A percentile compares a stretch with the other conserved stretches of the same genome.
Conservation (phyloP, 2,797 vertebrate genomes). For the Acrossocheilus fasciatus region DNA sequence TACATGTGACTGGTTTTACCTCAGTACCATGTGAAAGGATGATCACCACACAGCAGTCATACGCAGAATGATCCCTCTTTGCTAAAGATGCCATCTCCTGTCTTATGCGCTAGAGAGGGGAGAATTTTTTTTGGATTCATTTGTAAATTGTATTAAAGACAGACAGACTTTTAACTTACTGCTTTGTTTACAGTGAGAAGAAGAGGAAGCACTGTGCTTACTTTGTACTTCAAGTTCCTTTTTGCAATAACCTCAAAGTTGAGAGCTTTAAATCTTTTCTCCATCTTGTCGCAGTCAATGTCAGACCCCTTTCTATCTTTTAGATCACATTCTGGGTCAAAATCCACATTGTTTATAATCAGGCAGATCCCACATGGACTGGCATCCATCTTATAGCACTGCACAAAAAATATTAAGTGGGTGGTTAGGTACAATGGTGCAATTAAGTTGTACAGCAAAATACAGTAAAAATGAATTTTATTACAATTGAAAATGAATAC, state of each 20-base stretch:
- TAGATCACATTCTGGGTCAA: constrained; percentile 71
- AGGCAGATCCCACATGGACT: constrained; percentile 88
- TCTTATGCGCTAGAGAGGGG: constrained; percentile 79
- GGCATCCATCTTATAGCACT: constrained; percentile 86
- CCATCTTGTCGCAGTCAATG: constrained; percentile 85
- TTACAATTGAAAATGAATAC: not conserved
- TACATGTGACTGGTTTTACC: constrained; percentile 72
- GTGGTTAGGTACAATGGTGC: not conserved
- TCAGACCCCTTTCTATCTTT: constrained; percentile 82
- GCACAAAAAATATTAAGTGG: constrained; percentile 21
- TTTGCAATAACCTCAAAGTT: constrained; percentile 81
- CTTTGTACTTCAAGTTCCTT: constrained; percentile 81
- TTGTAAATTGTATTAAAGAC: not conserved
- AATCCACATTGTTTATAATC: constrained; percentile 92
- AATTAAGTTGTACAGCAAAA: not conserved
- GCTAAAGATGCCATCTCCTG: constrained; percentile 78
- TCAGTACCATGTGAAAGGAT: constrained; percentile 94
- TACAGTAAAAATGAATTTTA: not conserved
- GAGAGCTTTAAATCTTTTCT: constrained; percentile 81
- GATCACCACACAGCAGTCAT: constrained; percentile 91
- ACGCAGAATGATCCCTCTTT: constrained; percentile 77
- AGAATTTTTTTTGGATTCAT: not conserved
- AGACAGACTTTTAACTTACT: not conserved
- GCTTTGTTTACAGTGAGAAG: not conserved
- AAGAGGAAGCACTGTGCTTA: constrained; percentile 65